These are phyloP conservation scores for Lycaena phlaeas DNA, from an alignment of 2,888 invertebrate genomes.

Conservation along the genomic window DNA sequence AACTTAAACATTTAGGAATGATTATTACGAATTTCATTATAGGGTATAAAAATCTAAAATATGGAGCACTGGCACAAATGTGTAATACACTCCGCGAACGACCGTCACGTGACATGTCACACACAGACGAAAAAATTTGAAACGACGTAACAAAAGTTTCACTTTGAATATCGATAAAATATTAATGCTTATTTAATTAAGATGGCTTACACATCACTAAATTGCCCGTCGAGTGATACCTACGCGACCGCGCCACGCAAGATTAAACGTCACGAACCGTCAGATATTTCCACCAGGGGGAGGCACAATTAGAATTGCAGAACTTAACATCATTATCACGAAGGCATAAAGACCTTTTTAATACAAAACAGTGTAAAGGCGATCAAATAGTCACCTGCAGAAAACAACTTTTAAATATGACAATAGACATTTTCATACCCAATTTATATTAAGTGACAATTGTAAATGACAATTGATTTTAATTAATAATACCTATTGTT, in stretches of 20 bases:
- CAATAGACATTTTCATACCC: constrained; percentile 22
- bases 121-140: too few species aligned
- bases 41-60: too few species aligned
- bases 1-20: too few species aligned
- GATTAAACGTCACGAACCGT: constrained; percentile 72
- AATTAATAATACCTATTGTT: background rate
- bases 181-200: too few species aligned
- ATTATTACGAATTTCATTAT: too few species aligned
- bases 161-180: too few species aligned
- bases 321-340: constrained; percentile 23
- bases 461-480: background rate
- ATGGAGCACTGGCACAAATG: too few species aligned
- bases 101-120: too few species aligned
- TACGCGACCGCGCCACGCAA: constrained; percentile 65
- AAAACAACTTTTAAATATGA: constrained; percentile 33
- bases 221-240: constrained; percentile 50
- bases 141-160: too few species aligned
- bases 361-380: constrained; percentile 15
- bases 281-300: constrained; percentile 36
- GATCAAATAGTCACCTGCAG: constrained; percentile 47
- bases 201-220: constrained; percentile 29
- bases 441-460: constrained; percentile 9
- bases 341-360: constrained; percentile 23
- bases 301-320: constrained; percentile 17
- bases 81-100: too few species aligned